A percentile compares a stretch with the other conserved stretches of the same genome.
Conservation (phyloP, 2,888 invertebrate genomes). For the Phengaris arion region DNA sequence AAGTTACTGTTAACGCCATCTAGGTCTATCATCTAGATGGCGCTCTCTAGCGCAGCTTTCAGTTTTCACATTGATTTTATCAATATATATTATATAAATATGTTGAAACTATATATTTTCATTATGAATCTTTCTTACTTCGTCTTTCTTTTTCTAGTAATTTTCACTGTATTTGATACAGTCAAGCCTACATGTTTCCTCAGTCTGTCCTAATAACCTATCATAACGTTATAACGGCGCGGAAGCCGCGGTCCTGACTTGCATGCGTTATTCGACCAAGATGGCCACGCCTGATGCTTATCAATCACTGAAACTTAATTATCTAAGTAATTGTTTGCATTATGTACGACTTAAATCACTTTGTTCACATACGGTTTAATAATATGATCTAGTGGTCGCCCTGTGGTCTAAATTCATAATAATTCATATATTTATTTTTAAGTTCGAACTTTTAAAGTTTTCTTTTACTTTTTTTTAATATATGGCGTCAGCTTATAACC, state of each 20-base stretch:
- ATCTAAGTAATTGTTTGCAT: not conserved
- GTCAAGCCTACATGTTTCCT: not conserved
- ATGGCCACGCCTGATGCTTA: constrained; percentile 44
- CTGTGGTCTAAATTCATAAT: no score
- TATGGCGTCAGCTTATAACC: no score
- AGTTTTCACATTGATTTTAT: not conserved
- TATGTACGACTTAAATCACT: not conserved
- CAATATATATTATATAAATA: not conserved
- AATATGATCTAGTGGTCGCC: not conserved
- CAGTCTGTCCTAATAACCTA: constrained; percentile 31
- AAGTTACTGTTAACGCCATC: constrained; percentile 11
- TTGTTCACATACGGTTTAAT: not conserved
- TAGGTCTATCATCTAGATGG: not conserved
- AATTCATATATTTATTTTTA: no score
- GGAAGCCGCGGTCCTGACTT: constrained; percentile 66
- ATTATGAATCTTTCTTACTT: no score
- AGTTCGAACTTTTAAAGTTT: no score
- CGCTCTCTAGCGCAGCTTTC: not conserved
- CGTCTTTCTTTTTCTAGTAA: not conserved
- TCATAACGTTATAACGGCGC: constrained; percentile 51
- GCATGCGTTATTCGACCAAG: constrained; percentile 57
- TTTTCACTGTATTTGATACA: not conserved
- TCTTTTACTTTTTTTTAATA: no score
- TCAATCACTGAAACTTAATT: constrained; percentile 8
- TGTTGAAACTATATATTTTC: no score